These are phyloP conservation scores for Microtus ochrogaster DNA, from an alignment of 2,113 vertebrate species.

Conservation along the genomic window DNA sequence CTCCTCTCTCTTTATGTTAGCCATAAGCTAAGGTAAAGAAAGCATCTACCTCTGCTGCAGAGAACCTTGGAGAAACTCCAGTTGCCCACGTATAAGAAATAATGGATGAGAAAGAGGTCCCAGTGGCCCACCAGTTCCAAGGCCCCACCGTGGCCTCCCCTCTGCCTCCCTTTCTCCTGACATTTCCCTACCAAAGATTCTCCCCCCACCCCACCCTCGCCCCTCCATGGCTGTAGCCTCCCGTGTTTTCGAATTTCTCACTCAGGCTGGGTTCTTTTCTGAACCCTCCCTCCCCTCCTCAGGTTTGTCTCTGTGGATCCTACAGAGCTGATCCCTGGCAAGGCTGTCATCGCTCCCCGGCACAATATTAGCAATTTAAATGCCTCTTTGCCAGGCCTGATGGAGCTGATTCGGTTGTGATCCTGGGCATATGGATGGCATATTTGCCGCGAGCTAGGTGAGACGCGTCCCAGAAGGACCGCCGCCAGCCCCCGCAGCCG, in stretches of 20 bases:
- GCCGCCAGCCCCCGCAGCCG: constrained; percentile 57
- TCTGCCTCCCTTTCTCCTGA: not conserved
- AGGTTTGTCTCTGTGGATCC: constrained; percentile 9
- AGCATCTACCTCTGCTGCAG: not conserved
- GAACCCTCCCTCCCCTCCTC: not conserved
- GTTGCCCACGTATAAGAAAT: constrained; percentile 39
- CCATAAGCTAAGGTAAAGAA: not conserved
- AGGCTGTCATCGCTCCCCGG: constrained; percentile 29
- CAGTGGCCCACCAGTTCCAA: not conserved
- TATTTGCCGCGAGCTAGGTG: constrained; percentile 71
- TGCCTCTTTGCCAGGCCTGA: constrained; percentile 62
- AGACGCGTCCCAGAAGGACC: constrained; percentile 54
- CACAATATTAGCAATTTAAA: constrained; percentile 63
- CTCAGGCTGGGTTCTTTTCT: not conserved
- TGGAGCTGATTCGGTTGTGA: constrained; percentile 60
- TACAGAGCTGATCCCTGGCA: not conserved
- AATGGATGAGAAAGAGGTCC: not conserved
- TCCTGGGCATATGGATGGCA: constrained; percentile 56
- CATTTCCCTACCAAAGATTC: not conserved
- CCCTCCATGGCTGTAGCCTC: not conserved
- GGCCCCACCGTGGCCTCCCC: not conserved
- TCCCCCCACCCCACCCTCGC: not conserved
- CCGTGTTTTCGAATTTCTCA: not conserved
- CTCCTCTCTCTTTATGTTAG: not conserved
- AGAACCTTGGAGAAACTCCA: constrained; percentile 4